These are phyloP conservation scores for Diabrotica undecimpunctata DNA, from an alignment of 1,140 invertebrate genomes.

Conservation along the genomic window DNA sequence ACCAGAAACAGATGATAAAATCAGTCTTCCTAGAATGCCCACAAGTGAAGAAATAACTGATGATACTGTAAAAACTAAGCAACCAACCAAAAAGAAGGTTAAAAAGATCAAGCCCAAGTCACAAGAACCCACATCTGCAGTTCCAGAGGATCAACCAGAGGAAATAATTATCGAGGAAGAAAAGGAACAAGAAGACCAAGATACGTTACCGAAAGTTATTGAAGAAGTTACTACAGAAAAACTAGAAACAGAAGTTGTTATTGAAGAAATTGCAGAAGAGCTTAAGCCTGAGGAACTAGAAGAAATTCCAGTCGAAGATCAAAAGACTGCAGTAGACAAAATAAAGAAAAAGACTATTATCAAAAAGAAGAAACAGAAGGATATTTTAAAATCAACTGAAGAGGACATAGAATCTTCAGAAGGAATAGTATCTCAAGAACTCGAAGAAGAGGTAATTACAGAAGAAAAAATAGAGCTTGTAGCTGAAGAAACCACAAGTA, in stretches of 20 bases:
- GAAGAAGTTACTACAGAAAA: slow-evolving; percentile 24
- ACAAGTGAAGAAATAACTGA: not conserved
- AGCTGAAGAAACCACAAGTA: slow-evolving; percentile 19
- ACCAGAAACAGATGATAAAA: slow-evolving; percentile 14
- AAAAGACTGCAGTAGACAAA: slow-evolving; percentile 4
- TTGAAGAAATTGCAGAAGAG: slow-evolving; percentile 20
- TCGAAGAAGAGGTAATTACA: slow-evolving; percentile 7
- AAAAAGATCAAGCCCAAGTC: slow-evolving; percentile 25
- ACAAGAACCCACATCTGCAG: not conserved
- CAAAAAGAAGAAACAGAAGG: slow-evolving; percentile 22
- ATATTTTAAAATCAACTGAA: not conserved
- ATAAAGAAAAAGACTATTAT: slow-evolving; percentile 23
- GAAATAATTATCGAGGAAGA: not conserved
- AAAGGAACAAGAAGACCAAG: slow-evolving; percentile 6
- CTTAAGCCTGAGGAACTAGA: slow-evolving; percentile 21
- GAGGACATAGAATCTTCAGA: slow-evolving; percentile 1
- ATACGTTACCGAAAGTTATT: not conserved
- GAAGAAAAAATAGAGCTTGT: slow-evolving; percentile 13
- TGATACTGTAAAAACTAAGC: not conserved
- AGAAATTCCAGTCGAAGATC: not conserved
- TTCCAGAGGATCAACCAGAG: not conserved
- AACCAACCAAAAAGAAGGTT: slow-evolving; percentile 22
- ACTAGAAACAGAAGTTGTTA: slow-evolving; percentile 30
- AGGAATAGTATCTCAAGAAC: slow-evolving; percentile 9
- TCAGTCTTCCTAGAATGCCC: slow-evolving; percentile 22